Conservation (phyloP, 2,888 invertebrate species). For the Lobophora halterata region DNA sequence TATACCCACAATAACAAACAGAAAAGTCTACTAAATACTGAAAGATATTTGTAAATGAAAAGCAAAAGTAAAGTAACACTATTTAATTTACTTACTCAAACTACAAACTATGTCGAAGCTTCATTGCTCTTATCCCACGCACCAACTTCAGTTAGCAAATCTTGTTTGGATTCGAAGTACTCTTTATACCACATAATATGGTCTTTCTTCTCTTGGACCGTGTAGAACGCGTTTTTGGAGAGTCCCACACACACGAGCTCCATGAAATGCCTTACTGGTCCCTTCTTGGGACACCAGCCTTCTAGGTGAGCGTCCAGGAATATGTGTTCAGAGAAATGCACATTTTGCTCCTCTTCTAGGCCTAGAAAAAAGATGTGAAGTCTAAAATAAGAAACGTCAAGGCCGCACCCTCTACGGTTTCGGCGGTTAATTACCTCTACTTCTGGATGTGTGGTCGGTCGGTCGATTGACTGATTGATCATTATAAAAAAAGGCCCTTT, state of each 20-base stretch:
- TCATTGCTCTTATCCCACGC: conserved; percentile 64
- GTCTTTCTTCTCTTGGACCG: conserved; percentile 91
- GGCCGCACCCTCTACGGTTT: neutral
- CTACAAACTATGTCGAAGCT: conserved; percentile 34
- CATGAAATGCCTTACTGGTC: conserved; percentile 98
- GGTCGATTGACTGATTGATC: no score
- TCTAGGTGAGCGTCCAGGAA: conserved; percentile 93
- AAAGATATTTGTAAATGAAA: conserved; percentile 28
- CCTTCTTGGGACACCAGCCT: conserved; percentile 93
- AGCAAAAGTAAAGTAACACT: conserved; percentile 29
- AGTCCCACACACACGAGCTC: conserved; percentile 96
- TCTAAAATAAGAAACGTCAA: neutral
- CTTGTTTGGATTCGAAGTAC: conserved; percentile 91
- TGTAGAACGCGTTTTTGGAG: conserved; percentile 96
- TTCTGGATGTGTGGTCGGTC: no score
- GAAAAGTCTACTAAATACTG: no score
- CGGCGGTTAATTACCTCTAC: no score
- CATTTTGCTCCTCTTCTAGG: conserved; percentile 82
- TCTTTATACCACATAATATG: conserved; percentile 96
- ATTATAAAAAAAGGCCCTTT: no score
- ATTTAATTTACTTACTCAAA: conserved; percentile 24
- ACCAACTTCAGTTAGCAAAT: conserved; percentile 84
- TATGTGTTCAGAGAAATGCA: conserved; percentile 95
- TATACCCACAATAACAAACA: no score
- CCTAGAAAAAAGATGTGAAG: conserved; percentile 67